phyloP scores from a whole-genome alignment of 1,140 invertebrate species.

The Drosophila nasuta region DNA sequence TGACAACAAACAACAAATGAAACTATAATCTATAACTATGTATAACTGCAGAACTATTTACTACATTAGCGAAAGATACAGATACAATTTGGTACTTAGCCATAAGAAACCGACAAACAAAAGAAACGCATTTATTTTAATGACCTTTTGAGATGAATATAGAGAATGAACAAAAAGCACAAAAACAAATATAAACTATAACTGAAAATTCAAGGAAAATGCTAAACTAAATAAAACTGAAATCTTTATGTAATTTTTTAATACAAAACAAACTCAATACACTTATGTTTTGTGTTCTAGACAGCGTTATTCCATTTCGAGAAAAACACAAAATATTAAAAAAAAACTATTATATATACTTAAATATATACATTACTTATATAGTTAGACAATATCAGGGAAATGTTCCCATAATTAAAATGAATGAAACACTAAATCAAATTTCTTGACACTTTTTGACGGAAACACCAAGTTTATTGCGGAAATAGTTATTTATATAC shows the following conservation, averaged over 20 bases:
- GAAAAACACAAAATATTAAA: neutral
- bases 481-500: conserved; percentile 23
- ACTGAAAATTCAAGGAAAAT: conserved; percentile 39
- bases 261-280: conserved; percentile 12
- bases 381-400: conserved; percentile 83
- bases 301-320: conserved; percentile 3
- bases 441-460: conserved; percentile 60
- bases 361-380: conserved; percentile 56
- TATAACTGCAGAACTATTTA: conserved; percentile 70
- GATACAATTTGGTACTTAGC: conserved; percentile 57
- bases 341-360: conserved; percentile 28
- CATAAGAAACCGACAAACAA: conserved; percentile 66
- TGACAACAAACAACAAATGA: conserved; percentile 36
- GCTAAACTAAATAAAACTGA: conserved; percentile 28
- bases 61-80: conserved; percentile 37
- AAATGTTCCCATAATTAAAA: conserved; percentile 69
- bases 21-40: conserved; percentile 41
- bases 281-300: conserved; percentile 7
- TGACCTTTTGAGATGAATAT: conserved; percentile 72
- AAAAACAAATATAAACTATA: conserved; percentile 20
- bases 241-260: conserved; percentile 51
- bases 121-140: conserved; percentile 82
- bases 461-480: conserved; percentile 61
- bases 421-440: conserved; percentile 26
- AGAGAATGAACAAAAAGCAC: conserved; percentile 31